These are phyloP conservation scores for Penaeus indicus DNA, from an alignment of 1,140 invertebrate species.

Conservation along the genomic window DNA sequence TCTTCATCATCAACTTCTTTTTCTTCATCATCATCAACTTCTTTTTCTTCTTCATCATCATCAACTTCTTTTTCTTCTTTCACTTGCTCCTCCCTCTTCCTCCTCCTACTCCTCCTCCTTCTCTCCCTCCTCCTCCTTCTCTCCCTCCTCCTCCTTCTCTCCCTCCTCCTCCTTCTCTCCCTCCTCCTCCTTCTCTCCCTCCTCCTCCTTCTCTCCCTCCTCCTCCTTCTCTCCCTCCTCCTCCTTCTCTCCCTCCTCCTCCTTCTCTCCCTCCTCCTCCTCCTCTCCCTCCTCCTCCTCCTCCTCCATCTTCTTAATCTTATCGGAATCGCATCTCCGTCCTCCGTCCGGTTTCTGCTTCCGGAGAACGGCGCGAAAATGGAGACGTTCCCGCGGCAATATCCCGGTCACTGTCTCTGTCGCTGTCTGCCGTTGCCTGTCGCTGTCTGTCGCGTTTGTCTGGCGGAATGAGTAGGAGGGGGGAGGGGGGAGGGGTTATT, in stretches of 20 bases:
- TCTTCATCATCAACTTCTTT: not conserved
- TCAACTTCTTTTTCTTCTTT: not conserved
- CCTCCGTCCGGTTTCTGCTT: too few relatives aligned
- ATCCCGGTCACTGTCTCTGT: too few relatives aligned
- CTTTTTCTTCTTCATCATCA: not conserved
- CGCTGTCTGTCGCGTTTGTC: too few relatives aligned
- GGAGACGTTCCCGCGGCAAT: too few relatives aligned
- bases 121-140: slow-evolving; percentile 14
- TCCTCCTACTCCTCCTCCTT: not conserved
- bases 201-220: not conserved
- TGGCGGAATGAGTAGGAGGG: too few relatives aligned
- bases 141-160: not conserved
- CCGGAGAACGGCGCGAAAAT: too few relatives aligned
- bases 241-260: slow-evolving; percentile 19
- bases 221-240: not conserved
- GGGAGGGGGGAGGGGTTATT: too few relatives aligned
- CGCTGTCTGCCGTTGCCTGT: too few relatives aligned
- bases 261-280: not conserved
- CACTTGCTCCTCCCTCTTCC: not conserved
- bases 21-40: not conserved
- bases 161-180: not conserved
- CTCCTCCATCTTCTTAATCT: too few relatives aligned
- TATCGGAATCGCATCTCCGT: too few relatives aligned
- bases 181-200: too few relatives aligned
- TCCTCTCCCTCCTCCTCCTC: too few relatives aligned